Evolutionary conservation across 2,113 vertebrate genomes (phyloP), one percentile per base, ranked within the genome.

Genomic region (Excalfactoria chinensis): DNA sequence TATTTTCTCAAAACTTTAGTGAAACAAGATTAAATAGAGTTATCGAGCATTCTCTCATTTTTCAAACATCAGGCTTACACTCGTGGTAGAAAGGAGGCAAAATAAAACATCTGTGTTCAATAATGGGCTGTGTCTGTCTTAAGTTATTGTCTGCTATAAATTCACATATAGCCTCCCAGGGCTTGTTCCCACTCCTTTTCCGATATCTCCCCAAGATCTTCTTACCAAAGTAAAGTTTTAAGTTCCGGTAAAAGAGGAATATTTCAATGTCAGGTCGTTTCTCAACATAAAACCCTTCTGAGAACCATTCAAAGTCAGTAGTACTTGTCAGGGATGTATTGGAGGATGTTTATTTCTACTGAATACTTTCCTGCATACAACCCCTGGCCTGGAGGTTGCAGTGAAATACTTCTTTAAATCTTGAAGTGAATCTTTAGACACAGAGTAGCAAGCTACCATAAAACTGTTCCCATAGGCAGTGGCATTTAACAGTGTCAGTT

Each of bases 91-190:
- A 94, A 84, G 62, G 20, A 93, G 21, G 82, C 86, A 95, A 95
- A 93, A 92, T 76, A 78, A 66, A 85, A 93, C 96, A 97, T 95
- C 95, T 95, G 92, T 90, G 85, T 93, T 97, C 95, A 95, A 91
- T 91, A 86, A 95, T 90, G 71, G 85, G 53, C 73, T 83, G 40
- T 75, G 87, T 89, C 92, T 96, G 94, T 90, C 94, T 94, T 72
- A 91, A 93, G 90, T 95, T 96, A 97, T 8, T 94, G 93, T 94
- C 94, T 95, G 80, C 68, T 60, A 75, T 95, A 96, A 96, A 97
- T 88, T 86, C 87, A 90, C 84, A n/a, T 86, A 94, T 16, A 97
- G 74, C 41, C 80, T 85, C 86, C 64, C 23, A 59, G 80, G 79
- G 84, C 81, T 95, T 86, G 60, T 83, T 96, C 72, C 93, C 68